A percentile compares a stretch with the other conserved stretches of the same genome.
phyloP scores from a whole-genome alignment of 37 sponge, comb jelly and placozoan species.

The Halichondria panicea region DNA sequence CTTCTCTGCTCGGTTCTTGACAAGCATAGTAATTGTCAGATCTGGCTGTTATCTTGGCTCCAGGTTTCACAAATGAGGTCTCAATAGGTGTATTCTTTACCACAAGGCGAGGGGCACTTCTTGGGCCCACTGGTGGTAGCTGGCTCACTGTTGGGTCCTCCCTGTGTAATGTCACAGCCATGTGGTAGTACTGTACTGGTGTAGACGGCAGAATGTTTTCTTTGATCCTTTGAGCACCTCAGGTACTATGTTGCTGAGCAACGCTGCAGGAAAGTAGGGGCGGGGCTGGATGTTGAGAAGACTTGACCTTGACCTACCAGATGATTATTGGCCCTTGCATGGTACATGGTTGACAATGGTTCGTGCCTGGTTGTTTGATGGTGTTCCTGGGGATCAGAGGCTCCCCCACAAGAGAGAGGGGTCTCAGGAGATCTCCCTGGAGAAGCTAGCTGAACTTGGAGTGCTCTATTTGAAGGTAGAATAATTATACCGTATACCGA shows the following conservation, averaged over 20 bases:
- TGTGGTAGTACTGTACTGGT: no score
- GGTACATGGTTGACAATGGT: conserved; percentile 6
- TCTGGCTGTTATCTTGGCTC: conserved; percentile 25
- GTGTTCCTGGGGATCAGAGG: conserved; percentile 35
- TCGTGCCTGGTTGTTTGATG: conserved; percentile 56
- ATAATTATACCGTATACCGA: not conserved
- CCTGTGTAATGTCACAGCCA: no score
- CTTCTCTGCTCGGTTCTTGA: conserved; percentile 25
- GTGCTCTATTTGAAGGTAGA: conserved; percentile 48
- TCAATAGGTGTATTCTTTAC: conserved; percentile 4
- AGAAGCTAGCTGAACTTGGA: conserved; percentile 24
- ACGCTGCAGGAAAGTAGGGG: no score
- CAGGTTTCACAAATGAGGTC: not conserved
- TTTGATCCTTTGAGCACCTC: no score
- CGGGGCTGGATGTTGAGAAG: no score
- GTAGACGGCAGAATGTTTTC: no score
- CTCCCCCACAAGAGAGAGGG: conserved; percentile 19
- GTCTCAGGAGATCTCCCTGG: conserved; percentile 15
- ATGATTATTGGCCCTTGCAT: not conserved
- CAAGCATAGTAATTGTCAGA: conserved; percentile 30
- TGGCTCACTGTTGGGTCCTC: no score
- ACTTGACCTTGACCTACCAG: no score
- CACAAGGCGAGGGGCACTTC: not conserved
- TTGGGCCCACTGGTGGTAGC: conserved; percentile 1
- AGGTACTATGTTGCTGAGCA: not conserved